Percentiles rank a stretch among this genome's conserved stretches.
These are phyloP conservation scores for Batillaria attramentaria DNA, from an alignment of 1,140 invertebrate genomes.

Conservation along the genomic window DNA sequence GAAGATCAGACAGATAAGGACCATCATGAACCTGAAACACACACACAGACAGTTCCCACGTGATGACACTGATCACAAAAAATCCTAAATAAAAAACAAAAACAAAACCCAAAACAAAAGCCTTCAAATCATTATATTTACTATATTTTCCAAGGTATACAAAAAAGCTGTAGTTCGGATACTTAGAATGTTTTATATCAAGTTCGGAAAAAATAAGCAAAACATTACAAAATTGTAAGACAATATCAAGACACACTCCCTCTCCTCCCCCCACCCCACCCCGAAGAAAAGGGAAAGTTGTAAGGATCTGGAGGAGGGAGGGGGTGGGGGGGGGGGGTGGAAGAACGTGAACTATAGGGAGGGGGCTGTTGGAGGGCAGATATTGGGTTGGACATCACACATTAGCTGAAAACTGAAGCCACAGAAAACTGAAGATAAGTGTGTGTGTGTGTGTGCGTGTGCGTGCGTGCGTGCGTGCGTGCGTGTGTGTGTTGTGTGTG, in stretches of 20 bases:
- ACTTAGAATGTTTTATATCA: background rate
- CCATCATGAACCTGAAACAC: no score
- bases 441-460: background rate
- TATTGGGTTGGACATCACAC: background rate
- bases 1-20: conserved; percentile 74
- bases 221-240: background rate
- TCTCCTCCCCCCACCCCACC: background rate
- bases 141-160: background rate
- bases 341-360: background rate
- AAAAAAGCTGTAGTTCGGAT: background rate
- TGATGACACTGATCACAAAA: no score
- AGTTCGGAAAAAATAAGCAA: background rate
- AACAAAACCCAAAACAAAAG: no score
- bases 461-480: background rate
- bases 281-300: background rate
- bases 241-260: background rate
- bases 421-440: background rate
- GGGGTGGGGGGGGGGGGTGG: background rate
- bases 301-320: background rate
- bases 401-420: background rate
- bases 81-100: no score
- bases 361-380: background rate
- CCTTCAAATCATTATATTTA: background rate
- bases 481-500: background rate
- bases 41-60: no score